Conservation (phyloP, 2,888 invertebrate species). For the Stegana nigrithorax region DNA sequence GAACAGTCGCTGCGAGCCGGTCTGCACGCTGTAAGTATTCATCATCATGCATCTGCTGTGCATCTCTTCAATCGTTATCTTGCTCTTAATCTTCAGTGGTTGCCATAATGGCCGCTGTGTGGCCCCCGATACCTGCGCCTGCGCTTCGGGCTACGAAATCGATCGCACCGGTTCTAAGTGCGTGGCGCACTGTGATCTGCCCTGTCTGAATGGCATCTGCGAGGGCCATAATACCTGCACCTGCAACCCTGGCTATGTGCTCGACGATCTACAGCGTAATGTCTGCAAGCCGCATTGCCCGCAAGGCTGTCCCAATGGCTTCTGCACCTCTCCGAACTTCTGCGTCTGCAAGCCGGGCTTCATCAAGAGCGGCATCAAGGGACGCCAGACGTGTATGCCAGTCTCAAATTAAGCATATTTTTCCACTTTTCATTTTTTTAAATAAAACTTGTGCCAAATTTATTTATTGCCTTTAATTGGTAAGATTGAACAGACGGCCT, state of each 20-base stretch:
- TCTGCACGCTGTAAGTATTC: slow-evolving; percentile 58
- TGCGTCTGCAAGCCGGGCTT: slow-evolving; percentile 81
- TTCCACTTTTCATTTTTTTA: neutral
- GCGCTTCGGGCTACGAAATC: slow-evolving; percentile 52
- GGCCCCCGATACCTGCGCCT: slow-evolving; percentile 66
- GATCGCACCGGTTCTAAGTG: slow-evolving; percentile 67
- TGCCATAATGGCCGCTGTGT: slow-evolving; percentile 67
- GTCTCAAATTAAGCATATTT: slow-evolving; percentile 28
- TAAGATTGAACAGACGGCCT: slow-evolving; percentile 47
- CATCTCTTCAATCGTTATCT: neutral
- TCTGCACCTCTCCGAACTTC: slow-evolving; percentile 79
- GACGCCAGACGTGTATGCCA: slow-evolving; percentile 74
- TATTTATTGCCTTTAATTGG: neutral
- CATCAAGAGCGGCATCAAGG: slow-evolving; percentile 64
- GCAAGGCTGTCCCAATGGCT: slow-evolving; percentile 80
- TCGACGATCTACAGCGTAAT: slow-evolving; percentile 64
- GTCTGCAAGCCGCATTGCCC: slow-evolving; percentile 75
- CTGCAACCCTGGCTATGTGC: slow-evolving; percentile 71
- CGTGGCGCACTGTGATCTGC: slow-evolving; percentile 72
- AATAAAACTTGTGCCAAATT: neutral
- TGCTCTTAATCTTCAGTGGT: slow-evolving; percentile 42
- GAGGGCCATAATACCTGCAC: slow-evolving; percentile 74
- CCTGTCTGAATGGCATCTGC: slow-evolving; percentile 79
- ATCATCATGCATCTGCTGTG: too few species aligned
- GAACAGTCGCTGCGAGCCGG: slow-evolving; percentile 63